Base-by-base conservation (phyloP, 2,888 invertebrate species). In the Nomada ferruginata region DNA sequence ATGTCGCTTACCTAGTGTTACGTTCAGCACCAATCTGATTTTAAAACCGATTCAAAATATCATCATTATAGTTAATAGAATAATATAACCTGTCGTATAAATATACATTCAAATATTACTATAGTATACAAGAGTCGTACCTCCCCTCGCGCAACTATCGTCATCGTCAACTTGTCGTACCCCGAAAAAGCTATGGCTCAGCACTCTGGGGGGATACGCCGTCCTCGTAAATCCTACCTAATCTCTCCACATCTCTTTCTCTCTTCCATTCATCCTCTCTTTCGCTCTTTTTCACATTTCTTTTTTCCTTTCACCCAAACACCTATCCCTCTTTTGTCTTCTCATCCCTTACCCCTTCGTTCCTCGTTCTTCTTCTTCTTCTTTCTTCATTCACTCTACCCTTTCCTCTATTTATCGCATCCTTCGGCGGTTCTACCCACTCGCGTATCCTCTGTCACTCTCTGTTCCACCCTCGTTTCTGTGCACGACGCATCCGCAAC, bases 1-100 rank as follows among this genome's bases (percentile, higher is more conserved):
- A 59, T 42, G 74, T 74, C 69, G 85, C 88, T 89, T 90, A 88
- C 79, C 83, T 90, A 89, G 77, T 91, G 72, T 80, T 80, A 72
- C 63, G 91, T 92, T 93, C 93, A 93, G 93, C 93, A 93, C 93
- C 93, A 93, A 93, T 93, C 92, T 92, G 92, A 92, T 93, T 91
- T 91, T 90, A 91, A 92, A 93, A 92, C 91, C 91, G 93, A 93
- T 89, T 92, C 90, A 92, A 93, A 93, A 92, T 93, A 93, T 92
- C 91, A 87, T 92, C 91, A 89, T 92, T 80, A 92, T 92, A 92
- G 92, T 92, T 92, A 80, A 80, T 80, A 92, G 91, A 92, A 92
- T 88, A 89, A 89, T 93, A 89, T 93, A 93, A 93, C 92, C 91
- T 91, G 92, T 91, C 91, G 91, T 93, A 93, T 93, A 93, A 93